Evolutionary conservation across 2,888 invertebrate genomes (phyloP), one percentile per base, ranked within the genome.

Genomic region (Trichopoda pennipes): DNA sequence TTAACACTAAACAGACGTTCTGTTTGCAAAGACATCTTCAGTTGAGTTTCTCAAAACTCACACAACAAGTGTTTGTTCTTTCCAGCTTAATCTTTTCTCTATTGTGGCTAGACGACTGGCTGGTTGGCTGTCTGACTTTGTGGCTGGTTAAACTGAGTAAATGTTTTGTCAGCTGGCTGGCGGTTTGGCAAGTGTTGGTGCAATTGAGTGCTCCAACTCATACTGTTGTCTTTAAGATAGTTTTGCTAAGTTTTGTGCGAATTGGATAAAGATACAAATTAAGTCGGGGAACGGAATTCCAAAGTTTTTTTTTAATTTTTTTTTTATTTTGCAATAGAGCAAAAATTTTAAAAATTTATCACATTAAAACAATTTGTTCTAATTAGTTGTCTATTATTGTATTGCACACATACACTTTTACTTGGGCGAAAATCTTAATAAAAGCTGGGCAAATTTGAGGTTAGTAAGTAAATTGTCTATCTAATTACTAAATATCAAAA

Each of bases 1-100:
- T 73, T 78, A 66, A 82, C 78, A 82, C 81, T 82, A 69, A 81
- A 75, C 69, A 69, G 56, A 35, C 75, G 61, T 77, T 73, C 77
- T 73, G 61, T 21, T 16, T 12, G 38, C 58, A 9, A 55, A 75
- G 32, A 53, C 60, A 70, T 70, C 64, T 75, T 75, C 63, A 28
- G 56, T 70, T 80, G 69, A 70, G 74, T 74, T 60, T 63, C 63
- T 64, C 23, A 56, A 63, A 74, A 58, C 35, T 44, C 35, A 38
- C 47, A 49, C 51, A 72, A 55, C 70, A 72, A 68, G 56, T 66
- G 77, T 56, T 76, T 47, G 66, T 81, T 72, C 60, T 56, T 77
- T 70, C 19, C 19, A 38, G 21, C 47, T 73, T 64, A 51, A 44
- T 23, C 51, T 58, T 32, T 1, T 58, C n/a, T 58, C 32, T 32